Conservation (phyloP, 2,888 invertebrate species). For the Cataglyphis livida region DNA sequence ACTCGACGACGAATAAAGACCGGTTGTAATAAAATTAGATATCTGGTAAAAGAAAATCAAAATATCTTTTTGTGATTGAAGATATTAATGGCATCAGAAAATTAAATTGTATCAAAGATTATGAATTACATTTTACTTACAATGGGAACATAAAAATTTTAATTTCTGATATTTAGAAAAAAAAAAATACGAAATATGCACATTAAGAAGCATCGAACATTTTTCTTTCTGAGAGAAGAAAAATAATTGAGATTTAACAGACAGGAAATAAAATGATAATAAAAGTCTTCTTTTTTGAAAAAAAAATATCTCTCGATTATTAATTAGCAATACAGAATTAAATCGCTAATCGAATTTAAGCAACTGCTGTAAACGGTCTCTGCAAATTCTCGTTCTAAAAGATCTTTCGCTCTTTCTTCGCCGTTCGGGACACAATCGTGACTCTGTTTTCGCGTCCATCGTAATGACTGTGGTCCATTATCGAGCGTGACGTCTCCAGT, state of each 20-base stretch:
- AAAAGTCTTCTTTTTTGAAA: neutral
- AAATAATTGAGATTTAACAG: neutral
- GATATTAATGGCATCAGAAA: neutral
- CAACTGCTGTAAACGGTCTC: neutral
- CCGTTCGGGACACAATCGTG: conserved; percentile 60
- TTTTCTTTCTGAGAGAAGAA: neutral
- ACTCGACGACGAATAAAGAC: neutral
- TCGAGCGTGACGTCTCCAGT: conserved; percentile 72
- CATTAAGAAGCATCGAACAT: neutral
- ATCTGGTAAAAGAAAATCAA: neutral
- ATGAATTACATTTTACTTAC: neutral
- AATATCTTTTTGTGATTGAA: neutral
- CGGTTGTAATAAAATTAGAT: neutral
- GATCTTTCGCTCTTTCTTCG: neutral
- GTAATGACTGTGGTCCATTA: conserved; percentile 74
- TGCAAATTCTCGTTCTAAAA: neutral
- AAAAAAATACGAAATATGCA: neutral
- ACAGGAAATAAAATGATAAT: neutral
- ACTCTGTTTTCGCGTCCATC: conserved; percentile 72
- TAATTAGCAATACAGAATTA: neutral
- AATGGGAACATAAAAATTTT: neutral
- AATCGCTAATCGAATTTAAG: neutral
- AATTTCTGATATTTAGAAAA: neutral
- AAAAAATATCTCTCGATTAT: neutral
- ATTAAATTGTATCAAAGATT: neutral